Base-by-base conservation (phyloP, 2,888 invertebrate genomes). In the Nomada lathburiana region DNA sequence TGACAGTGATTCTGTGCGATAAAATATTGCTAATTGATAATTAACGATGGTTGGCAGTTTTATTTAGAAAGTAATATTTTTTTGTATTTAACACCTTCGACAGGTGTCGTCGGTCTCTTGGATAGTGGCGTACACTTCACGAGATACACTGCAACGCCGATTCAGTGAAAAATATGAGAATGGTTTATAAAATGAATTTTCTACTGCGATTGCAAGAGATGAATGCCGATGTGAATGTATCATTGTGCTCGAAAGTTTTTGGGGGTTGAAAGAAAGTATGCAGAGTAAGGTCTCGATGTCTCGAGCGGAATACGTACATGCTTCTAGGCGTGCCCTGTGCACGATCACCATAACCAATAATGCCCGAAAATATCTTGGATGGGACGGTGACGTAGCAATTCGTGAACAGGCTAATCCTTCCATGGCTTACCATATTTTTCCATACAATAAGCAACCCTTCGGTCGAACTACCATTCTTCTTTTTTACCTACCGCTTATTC, bases 261-360 rank as follows among this genome's bases (percentile, higher is more conserved):
- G 52, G 29, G 23, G 70, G 53, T 29, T n/a, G 29, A 20, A 50
- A 44, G 29, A 20, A 50, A 44, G 13, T 29, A 20, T 55, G 5
- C 20, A 20, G 23, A 42, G 18, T 29, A 29, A 53, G 44, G 67
- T 70, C 53, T 74, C 36, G 63, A 63, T 62, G 69, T 69, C 64
- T 75, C 50, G 52, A 59, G 11, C 1, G 42, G 67, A 44, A 63
- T 64, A 65, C 36, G 64, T 63, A 50, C 68, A 62, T 62, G 89
- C 89, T 90, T 76, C 91, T 91, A 91, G 92, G 92, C 90, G 92
- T 91, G 91, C 88, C 91, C 84, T 74, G 85, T 80, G 75, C 82
- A 80, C 77, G 83, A 92, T 92, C 91, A 91, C 85, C 91, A 91
- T 91, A 90, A 90, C 89, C 90, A 89, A 92, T 92, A 91, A 91